Evolutionary conservation across 2,797 vertebrate genomes (phyloP).

Genomic region (Neoniphon sammara): DNA sequence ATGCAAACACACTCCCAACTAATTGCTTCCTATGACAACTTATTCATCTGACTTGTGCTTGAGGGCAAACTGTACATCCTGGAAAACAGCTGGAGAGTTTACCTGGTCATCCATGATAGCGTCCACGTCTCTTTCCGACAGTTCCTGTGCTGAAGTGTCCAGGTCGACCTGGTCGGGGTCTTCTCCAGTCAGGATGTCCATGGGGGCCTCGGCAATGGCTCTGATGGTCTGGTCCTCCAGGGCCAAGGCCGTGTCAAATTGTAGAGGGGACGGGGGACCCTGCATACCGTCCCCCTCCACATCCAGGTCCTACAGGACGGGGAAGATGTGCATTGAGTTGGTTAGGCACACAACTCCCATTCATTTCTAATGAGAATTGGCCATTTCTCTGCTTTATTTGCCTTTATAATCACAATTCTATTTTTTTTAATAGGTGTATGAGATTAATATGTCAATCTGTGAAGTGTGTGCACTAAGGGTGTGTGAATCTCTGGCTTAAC

Average conservation of each 20-base stretch:
- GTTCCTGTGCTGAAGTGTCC: slow-evolving; percentile 76
- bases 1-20: not conserved
- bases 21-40: not conserved
- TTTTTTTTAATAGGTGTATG: not conserved
- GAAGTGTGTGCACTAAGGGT: too few relatives aligned
- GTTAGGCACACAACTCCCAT: not conserved
- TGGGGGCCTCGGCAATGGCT: slow-evolving; percentile 87
- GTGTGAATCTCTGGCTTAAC: too few relatives aligned
- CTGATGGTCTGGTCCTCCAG: slow-evolving; percentile 88
- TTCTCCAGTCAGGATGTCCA: slow-evolving; percentile 87
- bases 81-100: slow-evolving; percentile 9
- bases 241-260: slow-evolving; percentile 90
- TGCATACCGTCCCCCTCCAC: slow-evolving; percentile 95
- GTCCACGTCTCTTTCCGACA: slow-evolving; percentile 79
- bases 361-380: not conserved
- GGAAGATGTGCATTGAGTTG: not conserved
- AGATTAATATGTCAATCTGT: too few relatives aligned
- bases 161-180: slow-evolving; percentile 78
- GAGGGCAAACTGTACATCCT: too few relatives aligned
- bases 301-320: slow-evolving; percentile 89
- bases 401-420: not conserved
- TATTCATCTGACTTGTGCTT: not conserved
- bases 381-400: not conserved
- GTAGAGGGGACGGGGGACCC: slow-evolving; percentile 93
- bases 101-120: slow-evolving; percentile 81